Percentiles rank a stretch among this genome's conserved stretches.
Evolutionary conservation across 2,888 invertebrate species (phyloP).

Genomic region (Hydrotaea diabolus): DNA sequence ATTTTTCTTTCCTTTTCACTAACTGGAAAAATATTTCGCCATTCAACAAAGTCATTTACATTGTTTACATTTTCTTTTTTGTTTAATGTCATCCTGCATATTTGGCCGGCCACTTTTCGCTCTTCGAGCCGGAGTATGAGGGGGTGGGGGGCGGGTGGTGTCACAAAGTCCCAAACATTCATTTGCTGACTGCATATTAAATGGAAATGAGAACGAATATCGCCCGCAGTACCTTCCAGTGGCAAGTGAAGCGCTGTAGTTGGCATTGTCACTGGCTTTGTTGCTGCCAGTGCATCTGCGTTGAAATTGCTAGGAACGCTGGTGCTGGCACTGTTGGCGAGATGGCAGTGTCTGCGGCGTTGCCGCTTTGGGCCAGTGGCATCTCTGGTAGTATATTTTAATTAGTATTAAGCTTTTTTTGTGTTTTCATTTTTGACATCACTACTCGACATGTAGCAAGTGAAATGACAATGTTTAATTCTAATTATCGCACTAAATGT

Average conservation of each 20-base stretch:
- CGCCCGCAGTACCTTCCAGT: not conserved
- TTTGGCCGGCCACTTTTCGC: not conserved
- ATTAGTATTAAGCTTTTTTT: constrained; percentile 45
- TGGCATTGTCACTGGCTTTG: not conserved
- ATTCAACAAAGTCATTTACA: constrained; percentile 45
- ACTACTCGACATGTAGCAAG: constrained; percentile 20
- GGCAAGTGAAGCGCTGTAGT: not conserved
- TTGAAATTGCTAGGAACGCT: not conserved
- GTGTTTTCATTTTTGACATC: constrained; percentile 30
- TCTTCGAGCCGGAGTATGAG: not conserved
- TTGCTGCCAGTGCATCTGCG: not conserved
- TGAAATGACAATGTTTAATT: constrained; percentile 47
- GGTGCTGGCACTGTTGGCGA: not conserved
- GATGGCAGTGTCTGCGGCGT: not conserved
- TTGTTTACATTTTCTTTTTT: constrained; percentile 43
- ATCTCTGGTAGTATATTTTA: constrained; percentile 42
- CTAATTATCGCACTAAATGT: constrained; percentile 51
- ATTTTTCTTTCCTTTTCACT: not conserved
- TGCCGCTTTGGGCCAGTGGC: constrained; percentile 5
- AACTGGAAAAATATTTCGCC: constrained; percentile 41
- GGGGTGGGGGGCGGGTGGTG: not conserved
- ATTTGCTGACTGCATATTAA: constrained; percentile 51
- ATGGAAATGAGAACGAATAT: constrained; percentile 30
- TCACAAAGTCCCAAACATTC: constrained; percentile 32
- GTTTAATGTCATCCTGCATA: constrained; percentile 23